Percentiles rank a stretch among this genome's conserved stretches.
Evolutionary conservation across 2,113 vertebrate species (phyloP).

Genomic region (Saguinus imperator): DNA sequence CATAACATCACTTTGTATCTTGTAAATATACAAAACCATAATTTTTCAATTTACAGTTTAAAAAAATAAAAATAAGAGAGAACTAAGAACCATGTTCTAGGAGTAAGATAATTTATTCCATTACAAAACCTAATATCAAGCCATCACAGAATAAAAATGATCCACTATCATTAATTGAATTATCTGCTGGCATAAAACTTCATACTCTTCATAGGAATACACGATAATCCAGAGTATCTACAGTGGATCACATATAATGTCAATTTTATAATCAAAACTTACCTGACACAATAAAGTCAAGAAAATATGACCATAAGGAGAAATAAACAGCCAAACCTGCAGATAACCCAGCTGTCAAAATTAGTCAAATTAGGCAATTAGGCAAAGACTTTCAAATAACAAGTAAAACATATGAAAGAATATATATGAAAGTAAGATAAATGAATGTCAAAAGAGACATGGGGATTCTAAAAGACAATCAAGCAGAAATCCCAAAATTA

Average conservation of each 20-base stretch:
- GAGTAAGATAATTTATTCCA: neutral
- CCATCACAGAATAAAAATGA: neutral
- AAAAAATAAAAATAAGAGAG: neutral
- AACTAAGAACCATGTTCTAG: neutral
- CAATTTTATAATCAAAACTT: neutral
- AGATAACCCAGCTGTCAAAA: neutral
- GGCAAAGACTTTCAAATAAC: neutral
- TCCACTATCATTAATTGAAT: neutral
- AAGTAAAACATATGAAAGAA: neutral
- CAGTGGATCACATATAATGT: neutral
- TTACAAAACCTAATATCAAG: neutral
- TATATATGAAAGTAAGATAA: neutral
- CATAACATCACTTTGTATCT: neutral
- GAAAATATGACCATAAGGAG: neutral
- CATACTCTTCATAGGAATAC: neutral
- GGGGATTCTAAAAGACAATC: neutral
- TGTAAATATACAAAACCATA: neutral
- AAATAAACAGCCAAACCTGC: neutral
- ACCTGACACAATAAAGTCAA: neutral
- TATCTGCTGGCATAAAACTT: neutral
- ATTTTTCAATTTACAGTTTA: neutral
- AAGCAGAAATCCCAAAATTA: neutral
- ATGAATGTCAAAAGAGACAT: neutral
- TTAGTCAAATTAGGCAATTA: neutral
- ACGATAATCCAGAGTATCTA: neutral